phyloP scores from a whole-genome alignment of 2,888 invertebrate species.

The Chaetogeoica ovagalla region DNA sequence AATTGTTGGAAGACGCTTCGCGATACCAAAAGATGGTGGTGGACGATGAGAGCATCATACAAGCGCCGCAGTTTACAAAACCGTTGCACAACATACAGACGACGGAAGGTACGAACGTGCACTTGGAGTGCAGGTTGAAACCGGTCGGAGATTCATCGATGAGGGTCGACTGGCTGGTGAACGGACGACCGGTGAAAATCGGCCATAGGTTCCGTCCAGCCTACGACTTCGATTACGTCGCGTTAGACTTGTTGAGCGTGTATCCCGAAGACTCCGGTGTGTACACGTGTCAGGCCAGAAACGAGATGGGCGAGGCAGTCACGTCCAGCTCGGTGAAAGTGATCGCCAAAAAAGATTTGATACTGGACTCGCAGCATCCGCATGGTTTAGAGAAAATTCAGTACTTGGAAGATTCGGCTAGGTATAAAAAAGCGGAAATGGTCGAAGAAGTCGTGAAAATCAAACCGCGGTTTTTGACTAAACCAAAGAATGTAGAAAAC shows the following conservation, averaged over 20 bases:
- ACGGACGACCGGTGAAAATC: constrained; percentile 87
- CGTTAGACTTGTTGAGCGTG: constrained; percentile 91
- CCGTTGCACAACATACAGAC: constrained; percentile 87
- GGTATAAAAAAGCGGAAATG: constrained; percentile 79
- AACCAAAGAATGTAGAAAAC: constrained; percentile 82
- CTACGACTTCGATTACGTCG: constrained; percentile 96
- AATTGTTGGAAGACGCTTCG: constrained; percentile 81
- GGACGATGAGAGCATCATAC: constrained; percentile 81
- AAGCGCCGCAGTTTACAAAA: constrained; percentile 85
- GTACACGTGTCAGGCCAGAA: constrained; percentile 92
- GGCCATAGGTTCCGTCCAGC: constrained; percentile 83
- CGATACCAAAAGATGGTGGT: constrained; percentile 71
- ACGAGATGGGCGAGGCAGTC: constrained; percentile 90
- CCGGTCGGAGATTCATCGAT: constrained; percentile 89
- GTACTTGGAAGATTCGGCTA: constrained; percentile 83
- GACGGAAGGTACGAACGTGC: constrained; percentile 87
- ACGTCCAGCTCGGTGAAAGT: constrained; percentile 89
- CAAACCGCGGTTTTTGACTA: constrained; percentile 81
- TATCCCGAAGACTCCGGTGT: constrained; percentile 97
- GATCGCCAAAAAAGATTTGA: constrained; percentile 83
- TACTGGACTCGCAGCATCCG: constrained; percentile 87
- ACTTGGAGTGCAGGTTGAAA: constrained; percentile 86
- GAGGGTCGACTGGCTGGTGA: constrained; percentile 95
- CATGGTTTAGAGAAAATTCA: constrained; percentile 90
- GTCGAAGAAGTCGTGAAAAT: constrained; percentile 82